Base-by-base conservation (phyloP, 1,140 invertebrate species). In the Macrotrachela quadricornifera region DNA sequence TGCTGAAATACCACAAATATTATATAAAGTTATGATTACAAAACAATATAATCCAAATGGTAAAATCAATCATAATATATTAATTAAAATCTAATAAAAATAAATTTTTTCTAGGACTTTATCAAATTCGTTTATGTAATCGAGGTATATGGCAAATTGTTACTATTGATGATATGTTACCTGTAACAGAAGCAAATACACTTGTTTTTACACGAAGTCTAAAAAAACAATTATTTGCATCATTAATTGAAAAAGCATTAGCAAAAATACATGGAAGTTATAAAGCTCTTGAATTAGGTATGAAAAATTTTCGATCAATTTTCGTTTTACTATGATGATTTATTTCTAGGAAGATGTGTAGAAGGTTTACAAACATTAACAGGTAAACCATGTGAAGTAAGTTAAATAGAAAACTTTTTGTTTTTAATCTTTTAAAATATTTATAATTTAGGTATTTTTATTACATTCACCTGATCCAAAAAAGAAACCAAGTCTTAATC, bases 251-350 rank as follows among this genome's bases (percentile, higher is more conserved):
- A 69, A 97, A 97, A 73, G 91, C 90, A 0, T 82, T 95, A 15
- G 91, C 91, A 4, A 97, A 97, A 72, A 77, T 92, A 55, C 84
- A 94, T 69, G 91, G 91, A 40, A 91, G 85, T 65, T 97, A 96
- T 65, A 86, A 92, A 67, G 85, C 87, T 1, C 39, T 53, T 14
- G 51, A 43, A 3, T n/a, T n/a, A n/a, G n/a, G n/a, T n/a, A n/a
- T n/a, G n/a, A n/a, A n/a, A n/a, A n/a, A n/a, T n/a, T n/a, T n/a
- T n/a, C n/a, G n/a, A n/a, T n/a, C n/a, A n/a, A n/a, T n/a, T n/a
- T n/a, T n/a, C n/a, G n/a, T n/a, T n/a, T n/a, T n/a, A n/a, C n/a
- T n/a, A n/a, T n/a, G n/a, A n/a, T n/a, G n/a, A n/a, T n/a, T n/a
- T n/a, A n/a, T n/a, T 44, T 9, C 40, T 43, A 38, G 51, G 51